Evolutionary conservation across 1,140 invertebrate genomes (phyloP), one percentile per base, ranked within the genome.

Genomic region (Neodiprion virginianus): DNA sequence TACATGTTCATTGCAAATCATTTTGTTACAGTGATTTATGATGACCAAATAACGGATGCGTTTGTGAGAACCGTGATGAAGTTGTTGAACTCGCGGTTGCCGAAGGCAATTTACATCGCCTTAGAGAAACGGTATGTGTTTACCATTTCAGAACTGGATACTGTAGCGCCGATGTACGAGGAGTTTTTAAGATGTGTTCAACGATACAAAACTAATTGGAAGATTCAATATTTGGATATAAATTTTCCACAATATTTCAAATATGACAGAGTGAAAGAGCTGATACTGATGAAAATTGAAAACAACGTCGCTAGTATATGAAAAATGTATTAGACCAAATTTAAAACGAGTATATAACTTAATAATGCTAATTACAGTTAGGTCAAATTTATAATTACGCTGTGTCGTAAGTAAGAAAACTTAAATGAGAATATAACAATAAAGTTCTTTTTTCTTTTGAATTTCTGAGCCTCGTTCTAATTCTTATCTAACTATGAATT

Each of bases 121-220:
- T 81, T 97, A 67, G 96, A 97, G 82, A 97, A 97, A 87, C 91
- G 95, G 67, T 96, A 93, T 83, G 95, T 96, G 5, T 97, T 96
- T 79, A 96, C 95, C 7, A 85, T 95, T 73, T 89, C 91, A 1
- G 94, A 96, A 80, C 90, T 95, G 81, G 95, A 96, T 75, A 92
- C 93, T 0, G 92, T 92, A 28, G 95, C 96, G 5, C 95, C 95
- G 0, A 96, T 95, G 88, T 96, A 94, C 80, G 95, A 96, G 80
- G 93, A 95, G 87, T 96, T 96, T 87, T 83, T 94, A 11, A 88
- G 90, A 8, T 87, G 91, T 69, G 81, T 95, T 69, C 83, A 88
- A 71, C 85, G 86, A 74, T 72, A 85, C 8, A 86, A 88, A 76
- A 79, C 87, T 17, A 79, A 88, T 4, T 94, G 93, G 93, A 87